Percentiles rank a stretch among this genome's conserved stretches.
Evolutionary conservation across 2,888 invertebrate genomes (phyloP).

Genomic region (Willowsia nigromaculata): DNA sequence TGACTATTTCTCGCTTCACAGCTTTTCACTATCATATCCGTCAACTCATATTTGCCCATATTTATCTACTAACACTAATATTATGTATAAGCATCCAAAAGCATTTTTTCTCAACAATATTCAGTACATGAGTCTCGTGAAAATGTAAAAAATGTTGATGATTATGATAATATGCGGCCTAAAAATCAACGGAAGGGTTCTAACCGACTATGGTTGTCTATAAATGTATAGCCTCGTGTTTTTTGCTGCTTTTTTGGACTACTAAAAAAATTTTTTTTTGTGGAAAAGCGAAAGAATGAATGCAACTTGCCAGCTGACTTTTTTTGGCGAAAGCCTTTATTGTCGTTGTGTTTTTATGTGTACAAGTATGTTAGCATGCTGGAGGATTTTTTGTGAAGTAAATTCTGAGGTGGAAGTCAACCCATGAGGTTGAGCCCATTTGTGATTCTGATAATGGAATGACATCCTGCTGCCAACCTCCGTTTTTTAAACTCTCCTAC

Average conservation of each 20-base stretch:
- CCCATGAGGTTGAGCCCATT: constrained; percentile 56
- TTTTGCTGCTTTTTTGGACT: not conserved
- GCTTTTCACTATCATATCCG: constrained; percentile 1
- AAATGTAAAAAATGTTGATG: not conserved
- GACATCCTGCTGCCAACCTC: constrained; percentile 68
- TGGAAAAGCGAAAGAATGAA: not conserved
- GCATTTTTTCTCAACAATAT: not conserved
- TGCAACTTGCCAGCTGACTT: constrained; percentile 1
- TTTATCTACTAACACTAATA: not conserved
- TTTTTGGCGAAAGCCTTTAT: constrained; percentile 9
- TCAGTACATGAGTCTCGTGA: not conserved
- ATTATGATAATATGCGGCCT: not conserved
- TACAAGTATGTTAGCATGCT: not conserved
- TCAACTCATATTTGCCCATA: not conserved
- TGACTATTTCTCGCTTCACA: constrained; percentile 17
- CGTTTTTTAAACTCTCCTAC: not conserved
- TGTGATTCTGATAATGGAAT: constrained; percentile 68
- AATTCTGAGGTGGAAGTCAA: constrained; percentile 52
- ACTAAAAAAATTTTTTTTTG: not conserved
- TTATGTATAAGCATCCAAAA: not conserved
- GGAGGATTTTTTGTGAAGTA: not conserved
- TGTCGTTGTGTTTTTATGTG: not conserved
- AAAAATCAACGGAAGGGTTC: not conserved
- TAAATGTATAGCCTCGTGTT: not conserved
- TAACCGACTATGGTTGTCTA: too few relatives aligned